Evolutionary conservation across 2,113 vertebrate species (phyloP), one percentile per base, ranked within the genome.

Genomic region (Poeciliopsis occidentalis): DNA sequence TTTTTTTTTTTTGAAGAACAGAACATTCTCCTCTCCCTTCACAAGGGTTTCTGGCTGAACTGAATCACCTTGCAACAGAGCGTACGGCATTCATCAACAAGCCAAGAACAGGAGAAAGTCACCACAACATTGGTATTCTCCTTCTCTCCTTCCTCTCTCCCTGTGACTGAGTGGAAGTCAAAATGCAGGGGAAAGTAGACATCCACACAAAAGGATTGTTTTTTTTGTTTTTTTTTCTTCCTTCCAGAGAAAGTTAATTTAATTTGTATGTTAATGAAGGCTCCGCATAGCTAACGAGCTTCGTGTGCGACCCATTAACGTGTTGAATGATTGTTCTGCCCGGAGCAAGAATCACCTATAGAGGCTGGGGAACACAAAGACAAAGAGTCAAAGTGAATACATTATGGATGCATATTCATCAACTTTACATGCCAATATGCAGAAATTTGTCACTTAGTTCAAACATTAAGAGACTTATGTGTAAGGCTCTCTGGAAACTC

Each of bases 191-290:
- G 34, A 78, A 41, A 75, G 66, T 13, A 70, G 90, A 85, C 88
- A 37, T 84, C 90, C 86, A 89, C 80, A 90, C 88, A 88, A 84
- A 91, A 91, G 84, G 89, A 90, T 91, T 91, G 88, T 92, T 93
- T 91, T 88, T 78, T 73, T 80, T 71, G 32, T 32, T 32, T 27
- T 13, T 27, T 13, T 8, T 32, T 73, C 83, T 76, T 64, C 69
- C 47, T 68, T 75, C 69, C 62, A 71, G n/a, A 64, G 76, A 82
- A 85, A 90, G 88, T 94, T 94, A 95, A 95, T 95, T 94, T 92
- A 95, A 95, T 95, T 93, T 94, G 91, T 93, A 95, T 94, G 94
- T 86, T 92, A 95, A 95, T 94, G 90, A 93, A 87, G 75, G 81
- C 88, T 86, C 90, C 87, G 93, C 93, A 92, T 92, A 92, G 92